phyloP scores from a whole-genome alignment of 1,140 invertebrate species.

The Drosophila subobscura region DNA sequence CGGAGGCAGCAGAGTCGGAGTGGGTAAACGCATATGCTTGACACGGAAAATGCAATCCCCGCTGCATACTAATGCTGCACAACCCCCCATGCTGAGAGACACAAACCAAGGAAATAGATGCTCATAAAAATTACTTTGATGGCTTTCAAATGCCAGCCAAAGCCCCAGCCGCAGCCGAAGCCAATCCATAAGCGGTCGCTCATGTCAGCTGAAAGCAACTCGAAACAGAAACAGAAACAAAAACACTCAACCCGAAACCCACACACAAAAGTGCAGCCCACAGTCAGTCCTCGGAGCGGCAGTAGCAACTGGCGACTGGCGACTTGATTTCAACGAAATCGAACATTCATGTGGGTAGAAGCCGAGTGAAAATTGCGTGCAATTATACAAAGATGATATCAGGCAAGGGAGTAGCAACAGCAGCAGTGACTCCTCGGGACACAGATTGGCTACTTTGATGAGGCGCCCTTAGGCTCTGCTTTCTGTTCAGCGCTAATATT shows the following conservation, averaged over 20 bases:
- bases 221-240: conserved; percentile 11
- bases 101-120: conserved; percentile 50
- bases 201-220: neutral
- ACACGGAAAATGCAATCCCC: conserved; percentile 70
- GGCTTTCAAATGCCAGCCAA: conserved; percentile 37
- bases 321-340: conserved; percentile 32
- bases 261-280: conserved; percentile 37
- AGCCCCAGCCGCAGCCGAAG: neutral
- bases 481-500: conserved; percentile 10
- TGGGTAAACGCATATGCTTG: conserved; percentile 69
- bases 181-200: conserved; percentile 18
- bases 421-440: conserved; percentile 4
- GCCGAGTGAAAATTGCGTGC: conserved; percentile 70
- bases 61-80: conserved; percentile 69
- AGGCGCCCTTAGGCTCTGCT: conserved; percentile 12
- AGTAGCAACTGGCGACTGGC: conserved; percentile 28
- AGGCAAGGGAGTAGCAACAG: conserved; percentile 6
- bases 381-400: conserved; percentile 77
- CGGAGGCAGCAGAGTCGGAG: no score
- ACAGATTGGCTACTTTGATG: conserved; percentile 6
- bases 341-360: conserved; percentile 48
- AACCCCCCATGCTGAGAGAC: conserved; percentile 20
- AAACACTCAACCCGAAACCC: conserved; percentile 9
- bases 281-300: conserved; percentile 4
- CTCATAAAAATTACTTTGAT: conserved; percentile 65